phyloP scores from a whole-genome alignment of 2,888 invertebrate species.

The Chelonus formosanus region DNA sequence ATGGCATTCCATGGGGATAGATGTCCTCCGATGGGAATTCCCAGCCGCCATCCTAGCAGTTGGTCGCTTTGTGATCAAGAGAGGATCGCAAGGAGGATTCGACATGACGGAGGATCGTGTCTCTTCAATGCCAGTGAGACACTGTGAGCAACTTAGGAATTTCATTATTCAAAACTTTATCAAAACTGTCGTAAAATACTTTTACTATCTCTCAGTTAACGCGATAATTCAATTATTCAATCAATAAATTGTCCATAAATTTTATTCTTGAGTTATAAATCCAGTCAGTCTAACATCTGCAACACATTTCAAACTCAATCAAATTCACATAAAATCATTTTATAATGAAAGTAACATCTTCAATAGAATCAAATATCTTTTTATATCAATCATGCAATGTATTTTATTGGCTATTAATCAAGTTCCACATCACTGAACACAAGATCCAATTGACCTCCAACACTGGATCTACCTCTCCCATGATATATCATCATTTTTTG shows the following conservation, averaged over 20 bases:
- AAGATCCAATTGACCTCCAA: conserved; percentile 35
- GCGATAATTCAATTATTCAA: too few relatives aligned
- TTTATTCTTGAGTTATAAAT: too few relatives aligned
- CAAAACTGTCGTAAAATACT: conserved; percentile 17
- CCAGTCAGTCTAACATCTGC: too few relatives aligned
- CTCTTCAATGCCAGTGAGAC: conserved; percentile 45
- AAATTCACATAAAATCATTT: too few relatives aligned
- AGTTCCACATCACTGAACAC: conserved; percentile 44
- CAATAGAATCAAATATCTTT: not conserved
- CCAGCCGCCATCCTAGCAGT: conserved; percentile 34
- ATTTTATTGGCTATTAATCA: conserved; percentile 35
- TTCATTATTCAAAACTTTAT: conserved; percentile 45
- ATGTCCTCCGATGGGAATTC: conserved; percentile 36
- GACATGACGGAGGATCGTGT: conserved; percentile 31
- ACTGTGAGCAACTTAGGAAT: conserved; percentile 52
- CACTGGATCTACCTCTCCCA: conserved; percentile 19
- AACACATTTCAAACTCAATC: too few relatives aligned
- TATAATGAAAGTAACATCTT: too few relatives aligned
- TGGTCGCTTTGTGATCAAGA: conserved; percentile 54
- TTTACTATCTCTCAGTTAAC: too few relatives aligned
- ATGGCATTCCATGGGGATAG: conserved; percentile 35
- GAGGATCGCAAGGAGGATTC: conserved; percentile 47
- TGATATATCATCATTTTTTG: conserved; percentile 22
- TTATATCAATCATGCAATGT: not conserved
- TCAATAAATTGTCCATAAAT: too few relatives aligned